A percentile compares a stretch with the other conserved stretches of the same genome.
phyloP scores from a whole-genome alignment of 2,113 vertebrate species.

The Entosphenus tridentatus region DNA sequence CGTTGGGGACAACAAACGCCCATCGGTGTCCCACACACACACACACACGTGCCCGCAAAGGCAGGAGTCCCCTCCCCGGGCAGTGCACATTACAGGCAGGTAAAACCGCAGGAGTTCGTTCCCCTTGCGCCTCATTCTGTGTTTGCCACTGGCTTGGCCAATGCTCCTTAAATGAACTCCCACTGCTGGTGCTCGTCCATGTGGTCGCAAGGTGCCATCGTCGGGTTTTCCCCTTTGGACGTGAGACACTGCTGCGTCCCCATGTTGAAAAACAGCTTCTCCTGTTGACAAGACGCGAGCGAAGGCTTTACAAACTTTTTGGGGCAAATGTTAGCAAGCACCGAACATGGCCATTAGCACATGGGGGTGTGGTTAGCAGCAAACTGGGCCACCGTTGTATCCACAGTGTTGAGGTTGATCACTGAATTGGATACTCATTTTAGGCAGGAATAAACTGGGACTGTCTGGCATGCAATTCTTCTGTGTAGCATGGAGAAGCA shows the following conservation, averaged over 20 bases:
- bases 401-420: neutral
- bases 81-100: no score
- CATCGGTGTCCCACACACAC: no score
- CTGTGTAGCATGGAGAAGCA: neutral
- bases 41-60: no score
- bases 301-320: neutral
- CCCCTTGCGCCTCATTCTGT: no score
- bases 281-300: conserved; percentile 19
- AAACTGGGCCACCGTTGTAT: neutral
- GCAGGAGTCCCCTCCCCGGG: no score
- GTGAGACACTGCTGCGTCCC: conserved; percentile 38
- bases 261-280: conserved; percentile 37
- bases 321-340: neutral
- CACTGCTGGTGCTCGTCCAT: conserved; percentile 40
- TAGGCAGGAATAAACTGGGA: neutral
- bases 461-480: neutral
- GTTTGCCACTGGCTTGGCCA: no score
- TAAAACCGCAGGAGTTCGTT: no score
- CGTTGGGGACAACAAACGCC: no score
- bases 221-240: conserved; percentile 22
- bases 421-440: neutral
- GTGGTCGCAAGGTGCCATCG: conserved; percentile 29
- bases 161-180: conserved; percentile 21
- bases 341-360: neutral
- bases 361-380: neutral